phyloP scores from a whole-genome alignment of 2,888 invertebrate genomes.

The Oscheius sp. region DNA sequence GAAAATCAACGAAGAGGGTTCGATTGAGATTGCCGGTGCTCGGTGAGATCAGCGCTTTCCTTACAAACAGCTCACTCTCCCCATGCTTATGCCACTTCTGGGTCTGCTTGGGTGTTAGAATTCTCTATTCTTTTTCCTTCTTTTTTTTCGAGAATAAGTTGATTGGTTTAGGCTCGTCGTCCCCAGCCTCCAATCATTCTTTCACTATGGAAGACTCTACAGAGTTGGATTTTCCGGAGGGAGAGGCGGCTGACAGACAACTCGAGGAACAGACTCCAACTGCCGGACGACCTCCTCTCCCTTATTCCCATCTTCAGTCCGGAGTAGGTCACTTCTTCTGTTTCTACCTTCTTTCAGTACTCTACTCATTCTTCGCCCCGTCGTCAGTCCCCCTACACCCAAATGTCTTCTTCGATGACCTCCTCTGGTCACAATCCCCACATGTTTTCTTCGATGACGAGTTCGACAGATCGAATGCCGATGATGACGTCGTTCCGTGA shows the following conservation, averaged over 20 bases:
- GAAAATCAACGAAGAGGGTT: slow-evolving; percentile 25
- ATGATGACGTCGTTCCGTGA: slow-evolving; percentile 66
- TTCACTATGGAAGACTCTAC: slow-evolving; percentile 51
- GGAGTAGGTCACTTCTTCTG: slow-evolving; percentile 18
- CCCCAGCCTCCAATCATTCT: slow-evolving; percentile 41
- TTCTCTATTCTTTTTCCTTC: too few relatives aligned
- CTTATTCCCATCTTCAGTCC: slow-evolving; percentile 22
- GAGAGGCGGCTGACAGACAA: slow-evolving; percentile 38
- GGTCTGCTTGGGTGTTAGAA: neutral
- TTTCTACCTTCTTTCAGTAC: neutral
- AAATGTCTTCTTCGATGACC: slow-evolving; percentile 26
- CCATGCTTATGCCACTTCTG: neutral
- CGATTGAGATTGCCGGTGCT: slow-evolving; percentile 16
- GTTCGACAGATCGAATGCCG: neutral
- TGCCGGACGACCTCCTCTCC: slow-evolving; percentile 40
- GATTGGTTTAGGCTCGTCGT: slow-evolving; percentile 36
- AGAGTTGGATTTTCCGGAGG: slow-evolving; percentile 46
- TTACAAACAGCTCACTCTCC: too few relatives aligned
- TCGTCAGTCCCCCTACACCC: slow-evolving; percentile 20
- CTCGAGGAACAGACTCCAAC: slow-evolving; percentile 41
- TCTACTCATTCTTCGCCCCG: slow-evolving; percentile 27
- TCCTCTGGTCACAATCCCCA: slow-evolving; percentile 15
- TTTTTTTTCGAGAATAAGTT: too few relatives aligned
- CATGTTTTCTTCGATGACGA: slow-evolving; percentile 20
- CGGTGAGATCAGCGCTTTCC: slow-evolving; percentile 19